phyloP scores from a whole-genome alignment of 2,888 invertebrate genomes.

The Ctena decussata region DNA sequence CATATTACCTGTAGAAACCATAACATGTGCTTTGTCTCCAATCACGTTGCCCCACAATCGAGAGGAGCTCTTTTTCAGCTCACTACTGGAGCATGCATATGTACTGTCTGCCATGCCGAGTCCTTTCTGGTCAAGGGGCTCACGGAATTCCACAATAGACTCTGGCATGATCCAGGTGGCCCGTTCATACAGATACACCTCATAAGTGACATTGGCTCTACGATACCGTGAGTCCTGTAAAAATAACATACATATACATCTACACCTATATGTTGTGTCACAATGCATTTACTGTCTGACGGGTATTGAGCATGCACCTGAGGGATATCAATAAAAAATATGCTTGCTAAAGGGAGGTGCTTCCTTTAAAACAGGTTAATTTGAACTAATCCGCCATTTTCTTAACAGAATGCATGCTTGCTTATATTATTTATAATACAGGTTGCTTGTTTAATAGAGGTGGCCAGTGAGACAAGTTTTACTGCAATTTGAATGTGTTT shows the following conservation, averaged over 20 bases:
- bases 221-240: conserved; percentile 67
- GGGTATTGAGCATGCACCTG: too few species aligned
- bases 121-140: conserved; percentile 63
- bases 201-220: conserved; percentile 75
- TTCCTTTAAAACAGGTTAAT: too few species aligned
- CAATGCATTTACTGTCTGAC: too few species aligned
- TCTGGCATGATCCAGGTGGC: conserved; percentile 73
- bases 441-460: too few species aligned
- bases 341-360: too few species aligned
- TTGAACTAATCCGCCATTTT: too few species aligned
- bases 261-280: background rate
- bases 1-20: conserved; percentile 75
- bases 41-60: conserved; percentile 74
- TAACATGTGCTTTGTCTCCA: conserved; percentile 67
- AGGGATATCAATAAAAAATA: too few species aligned
- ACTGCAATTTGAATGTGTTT: too few species aligned
- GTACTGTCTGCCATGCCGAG: conserved; percentile 47
- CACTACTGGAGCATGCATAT: conserved; percentile 32
- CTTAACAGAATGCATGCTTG: too few species aligned
- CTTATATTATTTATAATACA: too few species aligned
- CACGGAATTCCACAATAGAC: conserved; percentile 72
- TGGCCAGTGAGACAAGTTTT: too few species aligned
- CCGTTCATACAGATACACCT: conserved; percentile 71
- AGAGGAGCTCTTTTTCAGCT: conserved; percentile 34
- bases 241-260: too few species aligned